Evolutionary conservation across 2,113 vertebrate genomes (phyloP).

Genomic region (Actinemys pallida): DNA sequence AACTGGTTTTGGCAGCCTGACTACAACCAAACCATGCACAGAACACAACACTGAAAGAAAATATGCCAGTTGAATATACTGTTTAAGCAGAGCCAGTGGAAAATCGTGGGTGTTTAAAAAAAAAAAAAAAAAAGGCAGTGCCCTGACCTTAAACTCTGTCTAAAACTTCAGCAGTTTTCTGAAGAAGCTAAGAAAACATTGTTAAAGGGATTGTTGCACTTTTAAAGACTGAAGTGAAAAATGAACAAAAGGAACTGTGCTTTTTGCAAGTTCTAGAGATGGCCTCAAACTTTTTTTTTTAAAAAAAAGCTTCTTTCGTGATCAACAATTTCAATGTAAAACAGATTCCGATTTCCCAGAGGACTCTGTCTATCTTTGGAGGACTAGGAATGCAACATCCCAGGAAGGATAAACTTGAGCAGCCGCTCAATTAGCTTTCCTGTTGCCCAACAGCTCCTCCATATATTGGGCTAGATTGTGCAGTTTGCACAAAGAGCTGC

Average conservation of each 20-base stretch:
- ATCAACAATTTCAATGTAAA: not conserved
- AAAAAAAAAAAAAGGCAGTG: not conserved
- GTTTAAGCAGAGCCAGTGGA: not conserved
- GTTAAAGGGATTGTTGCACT: not conserved
- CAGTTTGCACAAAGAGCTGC: not conserved
- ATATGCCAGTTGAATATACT: not conserved
- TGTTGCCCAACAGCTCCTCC: not conserved
- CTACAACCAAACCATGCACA: not conserved
- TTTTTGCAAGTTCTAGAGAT: not conserved
- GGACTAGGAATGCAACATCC: not conserved
- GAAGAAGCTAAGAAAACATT: not conserved
- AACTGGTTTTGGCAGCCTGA: not conserved
- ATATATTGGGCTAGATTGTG: not conserved
- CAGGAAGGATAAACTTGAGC: no score
- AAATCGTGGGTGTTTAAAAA: not conserved
- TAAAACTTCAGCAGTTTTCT: not conserved
- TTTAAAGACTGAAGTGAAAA: not conserved
- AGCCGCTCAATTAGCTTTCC: not conserved
- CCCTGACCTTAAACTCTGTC: not conserved
- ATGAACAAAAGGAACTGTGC: not conserved
- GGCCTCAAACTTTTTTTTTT: not conserved
- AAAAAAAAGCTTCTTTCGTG: not conserved
- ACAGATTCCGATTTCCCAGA: not conserved
- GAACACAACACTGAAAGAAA: not conserved
- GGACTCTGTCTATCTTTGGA: not conserved